Evolutionary conservation across 2,113 vertebrate genomes (phyloP).

Genomic region (Paraplagusia blochii): DNA sequence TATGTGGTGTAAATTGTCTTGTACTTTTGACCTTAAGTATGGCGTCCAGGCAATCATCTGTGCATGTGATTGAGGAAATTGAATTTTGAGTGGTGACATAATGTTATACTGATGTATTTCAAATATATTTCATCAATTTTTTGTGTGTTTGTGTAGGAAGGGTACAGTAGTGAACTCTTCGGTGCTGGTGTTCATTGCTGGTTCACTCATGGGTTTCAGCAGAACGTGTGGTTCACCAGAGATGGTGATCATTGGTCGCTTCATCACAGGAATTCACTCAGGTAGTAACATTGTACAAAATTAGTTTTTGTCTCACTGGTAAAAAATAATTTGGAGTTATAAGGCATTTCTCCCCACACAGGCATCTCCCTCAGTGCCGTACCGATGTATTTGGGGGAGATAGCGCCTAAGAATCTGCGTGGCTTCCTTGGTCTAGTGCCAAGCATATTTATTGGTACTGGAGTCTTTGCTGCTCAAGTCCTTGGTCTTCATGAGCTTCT

Average conservation of each 20-base stretch:
- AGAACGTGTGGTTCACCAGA: conserved; percentile 80
- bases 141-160: conserved; percentile 72
- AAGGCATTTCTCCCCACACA: conserved; percentile 30
- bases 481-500: conserved; percentile 85
- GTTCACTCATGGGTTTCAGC: conserved; percentile 83
- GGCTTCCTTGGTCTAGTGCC: conserved; percentile 87
- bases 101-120: too few relatives aligned
- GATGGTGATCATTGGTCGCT: conserved; percentile 86
- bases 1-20: too few relatives aligned
- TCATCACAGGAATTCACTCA: conserved; percentile 85
- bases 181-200: conserved; percentile 81
- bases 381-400: conserved; percentile 91
- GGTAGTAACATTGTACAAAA: conserved; percentile 58
- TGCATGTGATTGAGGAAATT: too few relatives aligned
- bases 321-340: too few relatives aligned
- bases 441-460: conserved; percentile 86
- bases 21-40: too few relatives aligned
- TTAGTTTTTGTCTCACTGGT: too few relatives aligned
- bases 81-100: too few relatives aligned
- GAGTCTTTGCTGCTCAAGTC: conserved; percentile 84
- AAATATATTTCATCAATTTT: neutral
- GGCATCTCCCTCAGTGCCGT: conserved; percentile 87
- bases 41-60: too few relatives aligned
- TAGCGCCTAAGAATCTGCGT: conserved; percentile 84
- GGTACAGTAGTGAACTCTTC: conserved; percentile 80